phyloP scores from a whole-genome alignment of 2,888 invertebrate species.

The Pandemis heparana region DNA sequence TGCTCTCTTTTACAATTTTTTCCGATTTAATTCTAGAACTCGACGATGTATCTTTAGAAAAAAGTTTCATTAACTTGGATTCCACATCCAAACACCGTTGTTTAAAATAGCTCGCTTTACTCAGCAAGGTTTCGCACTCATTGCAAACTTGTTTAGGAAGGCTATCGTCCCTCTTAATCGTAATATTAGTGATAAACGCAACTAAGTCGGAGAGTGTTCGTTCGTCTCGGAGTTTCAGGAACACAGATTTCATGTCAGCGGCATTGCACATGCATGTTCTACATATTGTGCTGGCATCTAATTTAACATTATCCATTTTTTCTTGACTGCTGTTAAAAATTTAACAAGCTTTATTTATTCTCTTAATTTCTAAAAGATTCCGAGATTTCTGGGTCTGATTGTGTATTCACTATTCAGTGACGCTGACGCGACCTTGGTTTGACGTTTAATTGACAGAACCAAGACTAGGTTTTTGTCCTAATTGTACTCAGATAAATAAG shows the following conservation, averaged over 20 bases:
- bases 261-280: conserved; percentile 67
- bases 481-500: neutral
- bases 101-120: conserved; percentile 68
- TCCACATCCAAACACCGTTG: conserved; percentile 70
- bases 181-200: conserved; percentile 63
- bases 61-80: conserved; percentile 58
- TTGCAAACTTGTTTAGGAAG: conserved; percentile 73
- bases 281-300: conserved; percentile 59
- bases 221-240: conserved; percentile 55
- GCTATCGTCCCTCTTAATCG: conserved; percentile 60
- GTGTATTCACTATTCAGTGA: neutral
- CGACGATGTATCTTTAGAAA: conserved; percentile 41
- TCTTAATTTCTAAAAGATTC: neutral
- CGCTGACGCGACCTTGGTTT: conserved; percentile 35
- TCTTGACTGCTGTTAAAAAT: neutral
- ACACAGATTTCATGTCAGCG: conserved; percentile 61
- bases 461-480: neutral
- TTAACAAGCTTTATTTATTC: neutral
- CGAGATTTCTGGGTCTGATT: no score
- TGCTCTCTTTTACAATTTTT: conserved; percentile 34
- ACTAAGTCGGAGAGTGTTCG: conserved; percentile 63
- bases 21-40: conserved; percentile 35
- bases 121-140: conserved; percentile 65
- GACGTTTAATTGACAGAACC: conserved; percentile 1
- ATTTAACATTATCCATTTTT: conserved; percentile 27